phyloP scores from a whole-genome alignment of 2,113 vertebrate genomes.

The Pelusios castaneus region DNA sequence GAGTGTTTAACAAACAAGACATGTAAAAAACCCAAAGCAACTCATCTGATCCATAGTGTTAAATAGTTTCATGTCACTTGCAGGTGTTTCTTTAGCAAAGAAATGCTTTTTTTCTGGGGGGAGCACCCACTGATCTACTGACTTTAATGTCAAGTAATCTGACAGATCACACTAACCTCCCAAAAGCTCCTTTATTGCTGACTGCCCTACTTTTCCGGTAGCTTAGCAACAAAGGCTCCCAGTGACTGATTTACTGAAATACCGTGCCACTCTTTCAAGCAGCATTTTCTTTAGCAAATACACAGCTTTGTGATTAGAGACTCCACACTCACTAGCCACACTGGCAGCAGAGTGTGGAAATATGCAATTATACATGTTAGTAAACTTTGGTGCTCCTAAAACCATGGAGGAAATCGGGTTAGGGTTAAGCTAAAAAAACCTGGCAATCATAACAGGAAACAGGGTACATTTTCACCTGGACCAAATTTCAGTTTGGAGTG shows the following conservation, averaged over 20 bases:
- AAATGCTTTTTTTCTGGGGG: background rate
- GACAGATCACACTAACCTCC: background rate
- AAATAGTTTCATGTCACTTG: background rate
- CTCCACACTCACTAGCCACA: background rate
- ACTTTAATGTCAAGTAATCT: background rate
- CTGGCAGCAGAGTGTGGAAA: background rate
- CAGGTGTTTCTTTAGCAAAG: background rate
- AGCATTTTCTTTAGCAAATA: background rate
- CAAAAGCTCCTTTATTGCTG: background rate
- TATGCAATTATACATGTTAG: background rate
- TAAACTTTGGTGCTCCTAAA: background rate
- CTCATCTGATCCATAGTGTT: background rate
- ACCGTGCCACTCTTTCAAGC: slow-evolving; percentile 4
- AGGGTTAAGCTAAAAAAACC: background rate
- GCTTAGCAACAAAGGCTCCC: slow-evolving; percentile 31
- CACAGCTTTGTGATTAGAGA: background rate
- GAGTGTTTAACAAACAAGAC: background rate
- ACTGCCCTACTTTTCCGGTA: slow-evolving; percentile 37
- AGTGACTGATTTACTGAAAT: slow-evolving; percentile 15
- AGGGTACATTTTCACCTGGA: background rate
- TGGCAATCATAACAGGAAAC: background rate
- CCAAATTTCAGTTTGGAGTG: slow-evolving; percentile 8
- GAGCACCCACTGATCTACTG: background rate
- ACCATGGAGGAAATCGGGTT: background rate
- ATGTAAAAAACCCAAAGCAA: background rate